A percentile compares a stretch with the other conserved stretches of the same genome.
phyloP scores from a whole-genome alignment of 2,113 vertebrate genomes.

The Arvicanthis niloticus region DNA sequence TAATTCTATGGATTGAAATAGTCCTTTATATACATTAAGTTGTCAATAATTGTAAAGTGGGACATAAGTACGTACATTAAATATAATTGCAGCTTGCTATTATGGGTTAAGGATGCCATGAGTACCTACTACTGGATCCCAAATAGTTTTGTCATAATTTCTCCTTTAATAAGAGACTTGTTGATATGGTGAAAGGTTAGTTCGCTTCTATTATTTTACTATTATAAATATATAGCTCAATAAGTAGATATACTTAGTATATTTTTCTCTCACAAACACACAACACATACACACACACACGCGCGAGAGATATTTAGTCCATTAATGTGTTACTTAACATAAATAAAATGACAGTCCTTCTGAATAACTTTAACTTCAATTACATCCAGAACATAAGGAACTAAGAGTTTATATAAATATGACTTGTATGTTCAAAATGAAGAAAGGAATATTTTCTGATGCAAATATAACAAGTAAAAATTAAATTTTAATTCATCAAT shows the following conservation, averaged over 20 bases:
- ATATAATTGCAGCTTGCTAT: background rate
- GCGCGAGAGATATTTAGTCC: background rate
- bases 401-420: background rate
- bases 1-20: background rate
- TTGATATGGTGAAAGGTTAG: background rate
- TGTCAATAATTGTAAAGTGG: background rate
- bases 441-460: background rate
- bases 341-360: background rate
- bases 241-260: background rate
- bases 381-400: background rate
- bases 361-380: background rate
- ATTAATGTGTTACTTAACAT: background rate
- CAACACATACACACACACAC: background rate
- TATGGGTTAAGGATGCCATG: background rate
- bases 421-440: background rate
- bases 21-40: background rate
- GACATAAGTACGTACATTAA: background rate
- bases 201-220: background rate
- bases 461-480: background rate
- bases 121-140: background rate
- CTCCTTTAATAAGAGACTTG: background rate
- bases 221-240: background rate
- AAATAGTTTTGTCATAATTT: background rate
- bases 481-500: background rate
- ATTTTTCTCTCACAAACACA: background rate